Evolutionary conservation across 2,113 vertebrate genomes (phyloP).

Genomic region (Syngnathus scovelli): DNA sequence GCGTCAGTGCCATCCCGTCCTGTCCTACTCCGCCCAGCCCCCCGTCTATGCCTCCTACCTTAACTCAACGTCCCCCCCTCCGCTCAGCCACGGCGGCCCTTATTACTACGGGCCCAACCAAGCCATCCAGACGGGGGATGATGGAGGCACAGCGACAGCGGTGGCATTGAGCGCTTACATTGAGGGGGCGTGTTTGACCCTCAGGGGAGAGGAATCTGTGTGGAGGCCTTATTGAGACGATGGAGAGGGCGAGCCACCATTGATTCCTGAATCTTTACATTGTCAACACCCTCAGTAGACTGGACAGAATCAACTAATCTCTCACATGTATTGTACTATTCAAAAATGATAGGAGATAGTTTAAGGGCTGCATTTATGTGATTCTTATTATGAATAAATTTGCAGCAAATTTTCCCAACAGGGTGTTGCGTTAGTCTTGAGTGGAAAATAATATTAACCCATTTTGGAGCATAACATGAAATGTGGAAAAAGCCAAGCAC

Average conservation of each 20-base stretch:
- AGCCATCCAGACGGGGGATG: conserved; percentile 41
- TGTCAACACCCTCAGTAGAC: too few species aligned
- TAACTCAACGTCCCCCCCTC: conserved; percentile 19
- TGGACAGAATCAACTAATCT: too few species aligned
- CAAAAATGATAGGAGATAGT: too few species aligned
- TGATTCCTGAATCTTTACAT: too few species aligned
- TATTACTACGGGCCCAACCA: conserved; percentile 55
- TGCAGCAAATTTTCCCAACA: too few species aligned
- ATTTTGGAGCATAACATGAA: not conserved
- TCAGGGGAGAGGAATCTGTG: conserved; percentile 60
- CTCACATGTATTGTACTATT: too few species aligned
- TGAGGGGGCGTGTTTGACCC: conserved; percentile 47
- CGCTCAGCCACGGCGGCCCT: conserved; percentile 32
- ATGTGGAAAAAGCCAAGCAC: not conserved
- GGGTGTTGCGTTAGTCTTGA: too few species aligned
- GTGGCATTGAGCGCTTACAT: conserved; percentile 44
- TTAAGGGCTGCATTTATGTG: too few species aligned
- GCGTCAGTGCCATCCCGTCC: not conserved
- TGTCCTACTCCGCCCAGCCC: conserved; percentile 42
- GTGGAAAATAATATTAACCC: not conserved
- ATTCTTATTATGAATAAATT: too few species aligned
- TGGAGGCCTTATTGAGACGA: conserved; percentile 60
- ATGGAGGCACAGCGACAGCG: conserved; percentile 29
- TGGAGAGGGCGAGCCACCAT: too few species aligned
- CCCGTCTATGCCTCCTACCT: conserved; percentile 45